Base-by-base conservation (phyloP, 1,140 invertebrate genomes). In the Caerostris darwini region DNA sequence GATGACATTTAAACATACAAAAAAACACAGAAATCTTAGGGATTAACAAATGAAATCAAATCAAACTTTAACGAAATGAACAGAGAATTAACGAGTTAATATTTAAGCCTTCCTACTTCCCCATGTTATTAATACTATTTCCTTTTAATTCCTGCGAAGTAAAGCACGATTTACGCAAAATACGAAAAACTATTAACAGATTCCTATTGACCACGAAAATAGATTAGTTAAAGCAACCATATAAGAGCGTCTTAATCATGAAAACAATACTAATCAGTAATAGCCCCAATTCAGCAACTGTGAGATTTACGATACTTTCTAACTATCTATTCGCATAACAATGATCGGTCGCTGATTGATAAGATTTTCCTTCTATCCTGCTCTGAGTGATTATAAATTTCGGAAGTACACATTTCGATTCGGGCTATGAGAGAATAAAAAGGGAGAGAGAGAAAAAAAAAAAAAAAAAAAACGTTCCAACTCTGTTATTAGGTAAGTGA, bases 401-500 rank as follows among this genome's bases (percentile, higher is more conserved):
- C 61, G 17, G 61, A 67, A n/a, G 61, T 2, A 12, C 14, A 14
- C 4, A 67, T 17, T 17, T 6, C 61, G 61, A n/a, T n/a, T 67
- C 71, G 71, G 14, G 6, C 34, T 77, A 50, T 77, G 53, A 77
- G 12, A 34, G 34, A 34, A 34, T 34, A 34, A 34, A 34, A 34
- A 34, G 34, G 34, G 34, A 34, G 34, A 34, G 34, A 34, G 34
- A 34, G 34, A 34, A 2, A 34, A 34, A 34, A 34, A 34, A 34
- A 34, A 34, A 34, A 2, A 34, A 34, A 34, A 34, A 34, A 34
- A 34, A 34, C 0, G 34, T 77, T 50, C 34, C 53, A 34, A 50
- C 71, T 77, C 71, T 53, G 50, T 53, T 77, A 53, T 77, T 77
- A 77, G 71, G 71, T 53, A 77, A 14, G 34, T 77, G 71, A 77